Percentiles rank a stretch among this genome's conserved stretches.
Conservation (phyloP, 2,888 invertebrate species). For the Mythimna impura region DNA sequence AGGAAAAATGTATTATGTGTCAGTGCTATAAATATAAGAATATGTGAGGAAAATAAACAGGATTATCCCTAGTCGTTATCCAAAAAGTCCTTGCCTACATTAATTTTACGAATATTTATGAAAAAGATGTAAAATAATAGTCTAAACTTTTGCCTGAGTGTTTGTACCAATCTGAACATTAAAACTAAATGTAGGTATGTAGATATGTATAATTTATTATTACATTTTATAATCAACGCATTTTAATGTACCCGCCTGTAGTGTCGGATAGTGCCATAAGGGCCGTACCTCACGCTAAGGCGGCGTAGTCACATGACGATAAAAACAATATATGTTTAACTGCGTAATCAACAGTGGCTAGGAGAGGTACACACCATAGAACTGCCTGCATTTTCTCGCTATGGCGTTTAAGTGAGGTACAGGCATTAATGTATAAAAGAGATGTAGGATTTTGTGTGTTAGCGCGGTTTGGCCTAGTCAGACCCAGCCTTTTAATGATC, state of each 20-base stretch:
- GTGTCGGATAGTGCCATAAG: neutral
- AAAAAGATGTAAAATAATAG: neutral
- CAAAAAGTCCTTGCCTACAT: constrained; percentile 5
- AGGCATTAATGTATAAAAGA: no score
- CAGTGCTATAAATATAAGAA: constrained; percentile 11
- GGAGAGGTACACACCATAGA: no score
- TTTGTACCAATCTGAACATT: neutral
- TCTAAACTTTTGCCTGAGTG: neutral
- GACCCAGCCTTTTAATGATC: no score
- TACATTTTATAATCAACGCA: neutral
- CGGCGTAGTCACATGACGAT: no score
- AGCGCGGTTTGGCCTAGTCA: no score
- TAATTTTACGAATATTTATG: neutral
- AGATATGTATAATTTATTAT: neutral
- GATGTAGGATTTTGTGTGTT: no score
- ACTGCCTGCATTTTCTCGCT: no score
- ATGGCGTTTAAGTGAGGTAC: no score
- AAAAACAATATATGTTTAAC: no score
- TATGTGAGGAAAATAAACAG: constrained; percentile 48
- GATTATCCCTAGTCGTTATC: neutral
- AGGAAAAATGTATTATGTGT: constrained; percentile 31
- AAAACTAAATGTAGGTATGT: neutral
- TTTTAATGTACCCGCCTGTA: neutral
- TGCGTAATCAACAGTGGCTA: no score
- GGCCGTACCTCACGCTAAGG: no score